phyloP scores from a whole-genome alignment of 2,797 vertebrate genomes.

The Megalops cyprinoides region DNA sequence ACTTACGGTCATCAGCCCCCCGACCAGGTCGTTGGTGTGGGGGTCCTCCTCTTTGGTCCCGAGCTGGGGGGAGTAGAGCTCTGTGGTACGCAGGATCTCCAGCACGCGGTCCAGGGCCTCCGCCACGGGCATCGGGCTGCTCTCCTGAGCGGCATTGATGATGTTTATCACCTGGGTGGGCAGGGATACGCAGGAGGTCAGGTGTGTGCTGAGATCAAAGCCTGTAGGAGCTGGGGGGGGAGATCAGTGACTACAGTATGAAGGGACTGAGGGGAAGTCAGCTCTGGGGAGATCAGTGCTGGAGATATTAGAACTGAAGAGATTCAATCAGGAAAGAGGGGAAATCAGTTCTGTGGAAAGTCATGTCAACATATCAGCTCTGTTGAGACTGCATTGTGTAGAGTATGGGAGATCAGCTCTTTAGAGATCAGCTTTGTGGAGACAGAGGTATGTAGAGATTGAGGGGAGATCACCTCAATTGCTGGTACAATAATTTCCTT shows the following conservation, averaged over 20 bases:
- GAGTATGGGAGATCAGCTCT: too few relatives aligned
- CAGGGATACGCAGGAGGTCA: constrained; percentile 44
- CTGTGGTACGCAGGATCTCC: constrained; percentile 93
- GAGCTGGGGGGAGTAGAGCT: constrained; percentile 93
- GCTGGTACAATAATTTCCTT: too few relatives aligned
- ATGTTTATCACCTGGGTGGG: constrained; percentile 90
- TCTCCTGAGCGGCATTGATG: constrained; percentile 95
- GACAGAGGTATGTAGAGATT: too few relatives aligned
- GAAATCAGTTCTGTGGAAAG: too few relatives aligned
- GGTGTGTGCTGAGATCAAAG: constrained; percentile 59
- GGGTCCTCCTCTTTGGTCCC: constrained; percentile 93
- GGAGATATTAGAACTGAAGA: too few relatives aligned
- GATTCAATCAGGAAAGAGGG: too few relatives aligned
- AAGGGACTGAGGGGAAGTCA: neutral
- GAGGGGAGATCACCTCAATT: too few relatives aligned
- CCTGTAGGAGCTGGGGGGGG: constrained; percentile 57
- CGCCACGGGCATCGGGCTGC: constrained; percentile 89
- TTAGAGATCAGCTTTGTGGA: too few relatives aligned
- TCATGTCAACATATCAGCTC: too few relatives aligned
- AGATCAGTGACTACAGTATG: constrained; percentile 1
- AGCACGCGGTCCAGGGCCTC: constrained; percentile 93
- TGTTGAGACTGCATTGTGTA: too few relatives aligned
- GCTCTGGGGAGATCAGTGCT: neutral
- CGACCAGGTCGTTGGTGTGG: constrained; percentile 94
- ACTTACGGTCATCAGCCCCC: constrained; percentile 93